phyloP scores from a whole-genome alignment of 1,140 invertebrate species.

The Panagrolaimus sp. region DNA sequence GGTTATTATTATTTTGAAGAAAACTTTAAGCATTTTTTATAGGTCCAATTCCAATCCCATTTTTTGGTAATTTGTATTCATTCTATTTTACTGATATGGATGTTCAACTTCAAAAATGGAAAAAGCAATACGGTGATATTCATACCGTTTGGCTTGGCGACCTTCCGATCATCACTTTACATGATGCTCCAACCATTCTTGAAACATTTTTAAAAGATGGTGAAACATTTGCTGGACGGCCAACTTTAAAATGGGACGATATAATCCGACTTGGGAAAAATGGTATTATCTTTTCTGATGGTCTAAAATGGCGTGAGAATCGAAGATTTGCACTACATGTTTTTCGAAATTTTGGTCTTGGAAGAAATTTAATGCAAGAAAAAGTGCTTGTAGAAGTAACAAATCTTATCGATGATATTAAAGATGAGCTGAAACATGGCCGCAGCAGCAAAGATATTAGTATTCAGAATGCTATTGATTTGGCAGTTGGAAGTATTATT shows the following conservation, averaged over 20 bases:
- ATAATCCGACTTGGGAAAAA: constrained; percentile 12
- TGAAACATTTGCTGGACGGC: constrained; percentile 22
- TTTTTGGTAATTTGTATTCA: not conserved
- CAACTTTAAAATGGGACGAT: not conserved
- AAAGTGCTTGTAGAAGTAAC: not conserved
- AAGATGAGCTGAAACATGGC: not conserved
- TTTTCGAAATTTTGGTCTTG: constrained; percentile 27
- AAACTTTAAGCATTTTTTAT: too few relatives aligned
- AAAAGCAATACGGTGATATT: constrained; percentile 14
- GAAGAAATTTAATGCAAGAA: constrained; percentile 33
- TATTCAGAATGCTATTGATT: constrained; percentile 22
- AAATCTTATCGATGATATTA: not conserved
- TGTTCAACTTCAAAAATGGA: not conserved
- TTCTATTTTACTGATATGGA: not conserved
- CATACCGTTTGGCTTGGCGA: constrained; percentile 32
- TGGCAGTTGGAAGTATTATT: constrained; percentile 23
- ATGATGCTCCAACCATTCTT: constrained; percentile 24
- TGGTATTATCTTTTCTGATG: constrained; percentile 19
- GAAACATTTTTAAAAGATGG: constrained; percentile 29
- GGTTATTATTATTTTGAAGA: too few relatives aligned
- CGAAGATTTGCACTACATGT: constrained; percentile 25
- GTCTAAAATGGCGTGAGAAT: constrained; percentile 27
- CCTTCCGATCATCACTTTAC: constrained; percentile 24
- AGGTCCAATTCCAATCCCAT: not conserved
- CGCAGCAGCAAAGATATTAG: constrained; percentile 16